Percentiles rank a stretch among this genome's conserved stretches.
Evolutionary conservation across 2,888 invertebrate species (phyloP).

Genomic region (Rhaphigaster nebulosa): DNA sequence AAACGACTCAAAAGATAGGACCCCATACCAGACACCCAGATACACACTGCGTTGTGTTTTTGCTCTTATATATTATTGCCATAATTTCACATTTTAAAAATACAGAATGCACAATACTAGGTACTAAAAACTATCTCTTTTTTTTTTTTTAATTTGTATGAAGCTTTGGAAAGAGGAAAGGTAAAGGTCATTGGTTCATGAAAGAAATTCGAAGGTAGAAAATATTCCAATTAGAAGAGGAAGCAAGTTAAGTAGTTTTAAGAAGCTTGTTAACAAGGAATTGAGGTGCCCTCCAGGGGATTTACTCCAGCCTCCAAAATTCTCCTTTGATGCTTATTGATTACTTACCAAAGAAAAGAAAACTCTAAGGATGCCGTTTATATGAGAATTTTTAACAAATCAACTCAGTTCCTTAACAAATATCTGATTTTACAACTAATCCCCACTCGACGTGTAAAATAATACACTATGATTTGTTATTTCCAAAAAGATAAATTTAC

Average conservation of each 20-base stretch:
- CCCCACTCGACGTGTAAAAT: no score
- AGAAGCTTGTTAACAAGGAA: not conserved
- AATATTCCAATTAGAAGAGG: constrained; percentile 12
- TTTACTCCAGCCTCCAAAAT: not conserved
- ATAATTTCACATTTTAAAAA: no score
- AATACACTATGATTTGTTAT: no score
- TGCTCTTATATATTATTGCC: no score
- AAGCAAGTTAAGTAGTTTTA: constrained; percentile 32
- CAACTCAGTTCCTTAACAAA: no score
- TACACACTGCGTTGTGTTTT: no score
- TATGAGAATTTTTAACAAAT: no score
- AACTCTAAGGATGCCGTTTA: not conserved
- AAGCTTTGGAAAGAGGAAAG: not conserved
- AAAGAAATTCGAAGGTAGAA: not conserved
- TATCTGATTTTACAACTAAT: no score
- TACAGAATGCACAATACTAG: no score
- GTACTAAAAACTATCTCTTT: not conserved
- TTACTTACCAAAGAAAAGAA: not conserved
- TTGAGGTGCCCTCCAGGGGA: not conserved
- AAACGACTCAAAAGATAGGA: no score
- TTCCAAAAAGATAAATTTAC: no score
- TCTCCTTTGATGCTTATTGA: not conserved
- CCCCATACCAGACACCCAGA: no score
- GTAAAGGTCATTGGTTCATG: not conserved
- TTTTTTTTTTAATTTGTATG: not conserved